Evolutionary conservation across 2,888 invertebrate species (phyloP).

Genomic region (Xanthia togata): DNA sequence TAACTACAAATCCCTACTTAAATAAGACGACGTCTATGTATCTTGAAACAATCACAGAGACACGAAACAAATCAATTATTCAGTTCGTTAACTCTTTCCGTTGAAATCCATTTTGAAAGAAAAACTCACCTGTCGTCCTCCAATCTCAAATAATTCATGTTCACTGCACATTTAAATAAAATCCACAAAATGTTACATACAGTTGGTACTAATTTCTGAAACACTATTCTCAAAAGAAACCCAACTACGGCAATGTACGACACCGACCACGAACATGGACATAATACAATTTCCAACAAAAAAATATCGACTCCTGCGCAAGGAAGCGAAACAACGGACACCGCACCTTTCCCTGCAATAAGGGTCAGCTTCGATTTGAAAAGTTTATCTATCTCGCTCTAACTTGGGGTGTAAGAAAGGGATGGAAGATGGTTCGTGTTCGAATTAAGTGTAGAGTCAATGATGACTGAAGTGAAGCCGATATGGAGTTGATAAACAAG

Average conservation of each 20-base stretch:
- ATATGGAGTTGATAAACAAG: constrained; percentile 48
- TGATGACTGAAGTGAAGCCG: constrained; percentile 38
- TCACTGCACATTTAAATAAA: constrained; percentile 44
- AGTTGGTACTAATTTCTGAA: constrained; percentile 9
- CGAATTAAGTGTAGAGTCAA: constrained; percentile 53
- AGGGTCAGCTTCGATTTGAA: constrained; percentile 63
- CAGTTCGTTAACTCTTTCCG: neutral
- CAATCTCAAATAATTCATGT: constrained; percentile 44
- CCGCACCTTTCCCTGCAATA: constrained; percentile 67
- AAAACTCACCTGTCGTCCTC: constrained; percentile 35
- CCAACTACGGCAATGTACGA: constrained; percentile 23
- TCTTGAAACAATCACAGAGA: neutral
- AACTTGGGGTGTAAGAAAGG: constrained; percentile 20
- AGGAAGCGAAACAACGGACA: constrained; percentile 69
- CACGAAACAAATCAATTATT: neutral
- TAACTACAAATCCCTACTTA: neutral
- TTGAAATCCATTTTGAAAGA: neutral
- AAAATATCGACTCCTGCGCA: constrained; percentile 67
- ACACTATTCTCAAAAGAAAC: constrained; percentile 23
- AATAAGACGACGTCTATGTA: neutral
- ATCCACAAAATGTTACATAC: constrained; percentile 44
- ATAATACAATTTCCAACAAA: constrained; percentile 61
- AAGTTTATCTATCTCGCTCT: constrained; percentile 37
- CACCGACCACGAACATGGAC: constrained; percentile 57
- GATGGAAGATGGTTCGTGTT: constrained; percentile 43